Evolutionary conservation across 2,113 vertebrate genomes (phyloP), one percentile per base, ranked within the genome.

Genomic region (Epinephelus moara): DNA sequence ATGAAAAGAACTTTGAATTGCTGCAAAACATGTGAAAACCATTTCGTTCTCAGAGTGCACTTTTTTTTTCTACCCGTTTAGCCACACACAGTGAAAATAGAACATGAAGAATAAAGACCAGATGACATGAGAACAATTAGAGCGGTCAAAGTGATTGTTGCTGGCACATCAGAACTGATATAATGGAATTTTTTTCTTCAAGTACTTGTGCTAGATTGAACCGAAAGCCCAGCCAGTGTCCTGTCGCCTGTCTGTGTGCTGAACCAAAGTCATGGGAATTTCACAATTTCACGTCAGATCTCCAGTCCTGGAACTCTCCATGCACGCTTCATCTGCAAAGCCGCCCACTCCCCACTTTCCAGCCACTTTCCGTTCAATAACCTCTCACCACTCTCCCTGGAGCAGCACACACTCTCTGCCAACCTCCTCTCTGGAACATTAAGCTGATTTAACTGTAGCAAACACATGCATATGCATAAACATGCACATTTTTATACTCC

Each of bases 261-360:
- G 27, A 81, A 60, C 14, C 27, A 67, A 75, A 77, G 62, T 78
- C 27, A 3, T 27, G 25, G 77, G 78, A 76, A 85, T 90, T 85
- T 88, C 42, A 81, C 60, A 76, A 85, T 90, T 85, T 88, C 42
- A 81, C 60, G 37, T 60, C 61, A 55, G 21, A 55, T 87, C 64
- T 17, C 15, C 75, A 55, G 73, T 60, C 47, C 47, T 70, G 59
- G 86, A 91, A 80, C 62, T 70, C 73, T 23, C 53, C 70, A 70
- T 66, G 60, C 71, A 75, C 1, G 50, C 61, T 80, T 81, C 78
- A 70, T 84, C 53, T 49, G 61, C 37, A 80, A 77, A 90, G 56
- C 82, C 86, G n/a, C 90, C 86, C 89, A 91, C 90, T 85, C 76
- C 40, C 70, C 83, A 78, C 81, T 91, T 82, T 88, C 75, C 78